Base-by-base conservation (phyloP, 2,797 vertebrate species). In the Chaetodon trifasciatus region DNA sequence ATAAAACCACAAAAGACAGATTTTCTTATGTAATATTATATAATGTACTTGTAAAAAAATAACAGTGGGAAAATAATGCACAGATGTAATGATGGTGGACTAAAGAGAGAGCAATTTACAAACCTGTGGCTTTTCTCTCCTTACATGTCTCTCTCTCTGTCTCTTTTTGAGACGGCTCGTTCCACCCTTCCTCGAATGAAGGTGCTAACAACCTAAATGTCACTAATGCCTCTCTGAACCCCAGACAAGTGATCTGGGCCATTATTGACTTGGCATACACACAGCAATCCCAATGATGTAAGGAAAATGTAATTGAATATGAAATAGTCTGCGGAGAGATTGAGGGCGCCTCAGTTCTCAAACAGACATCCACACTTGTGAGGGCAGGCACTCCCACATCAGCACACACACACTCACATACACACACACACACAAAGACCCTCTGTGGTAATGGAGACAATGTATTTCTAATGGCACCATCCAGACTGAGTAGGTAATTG, bases 401-500 rank as follows among this genome's bases (percentile, higher is more conserved):
- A 44, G 35, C 21, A 60, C 74, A 56, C 65, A 53, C 81, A 67
- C 65, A 16, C 82, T 57, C 49, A 32, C 67, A 61, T 77, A 65
- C 79, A 76, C 83, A 78, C 64, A 74, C 69, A 57, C 81, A 66
- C 53, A 52, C 85, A 76, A 73, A 23, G n/a, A 71, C 74, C 19
- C 74, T n/a, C 73, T 68, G 32, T 68, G 73, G 77, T 91, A 92
- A 94, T 91, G 90, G 80, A 91, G 88, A 86, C 84, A 79, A 86
- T 88, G 89, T 86, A 91, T 88, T 94, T 93, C 89, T 86, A 92
- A 91, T 91, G 89, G 87, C 87, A 91, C 81, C 84, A 83, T 81
- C 83, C 89, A 88, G 89, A 86, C 83, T 82, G 89, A 87, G 81
- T 60, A 50, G 89, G 84, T 95, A 92, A 93, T 92, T 90, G 93